Evolutionary conservation across 2,797 vertebrate species (phyloP).

Genomic region (Pseudopleuronectes americanus): DNA sequence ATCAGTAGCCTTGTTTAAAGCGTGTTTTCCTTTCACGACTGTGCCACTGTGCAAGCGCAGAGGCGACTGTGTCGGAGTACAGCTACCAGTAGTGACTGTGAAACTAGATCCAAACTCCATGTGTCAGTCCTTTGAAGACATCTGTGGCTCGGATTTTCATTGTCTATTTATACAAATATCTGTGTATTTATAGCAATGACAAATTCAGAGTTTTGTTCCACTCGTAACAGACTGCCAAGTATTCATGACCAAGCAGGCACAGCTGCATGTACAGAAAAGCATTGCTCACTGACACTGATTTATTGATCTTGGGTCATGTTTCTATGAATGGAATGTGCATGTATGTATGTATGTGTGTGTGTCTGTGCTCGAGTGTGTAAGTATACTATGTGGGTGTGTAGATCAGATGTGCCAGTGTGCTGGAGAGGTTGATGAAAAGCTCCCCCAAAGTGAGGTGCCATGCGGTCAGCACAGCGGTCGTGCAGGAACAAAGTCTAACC

Average conservation of each 20-base stretch:
- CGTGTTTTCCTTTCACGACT: conserved; percentile 1
- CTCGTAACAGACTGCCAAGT: conserved; percentile 29
- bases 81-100: conserved; percentile 23
- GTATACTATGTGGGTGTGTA: conserved; percentile 14
- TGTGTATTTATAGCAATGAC: conserved; percentile 55
- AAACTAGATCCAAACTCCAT: conserved; percentile 52
- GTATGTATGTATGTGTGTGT: conserved; percentile 18
- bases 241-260: conserved; percentile 44
- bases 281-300: conserved; percentile 33
- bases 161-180: conserved; percentile 55
- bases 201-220: conserved; percentile 50
- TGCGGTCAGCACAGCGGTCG: conserved; percentile 88
- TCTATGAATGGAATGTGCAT: conserved; percentile 30
- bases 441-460: conserved; percentile 84
- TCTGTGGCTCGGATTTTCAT: conserved; percentile 41
- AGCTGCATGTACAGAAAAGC: conserved; percentile 40
- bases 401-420: conserved; percentile 84
- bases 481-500: conserved; percentile 92
- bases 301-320: conserved; percentile 15
- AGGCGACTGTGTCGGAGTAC: not conserved
- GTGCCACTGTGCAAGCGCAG: conserved; percentile 11
- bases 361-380: conserved; percentile 7
- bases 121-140: conserved; percentile 39
- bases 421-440: conserved; percentile 87
- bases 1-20: conserved; percentile 8